Evolutionary conservation across 2,113 vertebrate genomes (phyloP), one percentile per base, ranked within the genome.

Genomic region (Neodon shergylaensis): DNA sequence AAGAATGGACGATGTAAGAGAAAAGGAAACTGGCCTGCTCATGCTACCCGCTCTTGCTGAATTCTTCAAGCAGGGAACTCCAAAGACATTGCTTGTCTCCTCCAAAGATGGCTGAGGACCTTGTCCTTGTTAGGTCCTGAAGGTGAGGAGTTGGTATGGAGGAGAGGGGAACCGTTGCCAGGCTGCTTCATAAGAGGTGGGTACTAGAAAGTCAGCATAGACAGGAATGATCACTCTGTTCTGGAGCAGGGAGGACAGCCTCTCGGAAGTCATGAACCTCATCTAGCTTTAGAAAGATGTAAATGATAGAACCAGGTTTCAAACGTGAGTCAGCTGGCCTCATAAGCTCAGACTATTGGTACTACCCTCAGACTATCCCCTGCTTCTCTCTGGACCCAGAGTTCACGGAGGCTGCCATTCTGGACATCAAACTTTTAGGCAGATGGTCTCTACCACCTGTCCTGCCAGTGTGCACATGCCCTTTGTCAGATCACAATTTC

Each of bases 31-130:
- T 19, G n/a, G 77, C 33, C 87, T 42, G 49, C 26, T 92, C 14
- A 1, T 2, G 3, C 3, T 2, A 0, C 16, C 12, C 0, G 1
- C 5, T 19, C n/a, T 72, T 81, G 54, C 39, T n/a, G 17, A 84
- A 74, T 65, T 83, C 83, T 58, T 91, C 26, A 54, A 92, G 44
- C 9, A 54, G 82, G 54, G 79, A 70, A n/a, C 13, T 21, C 31
- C 9, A 68, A 2, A 42, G 13, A 47, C 21, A 73, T 82, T 68
- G 24, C 28, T 21, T 1, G 31, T 58, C 49, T 89, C 63, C 72
- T 42, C 54, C 16, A 44, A 54, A 68, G 88, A 26, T 87, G 33
- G 7, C 42, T 77, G 19, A 92, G 36, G 47, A 54, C 36, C 10
- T 87, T 84, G 49, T 52, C 70, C 14, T 84, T 52, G 31, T 49